phyloP scores from a whole-genome alignment of 2,113 vertebrate genomes.

The Tupaia chinensis region DNA sequence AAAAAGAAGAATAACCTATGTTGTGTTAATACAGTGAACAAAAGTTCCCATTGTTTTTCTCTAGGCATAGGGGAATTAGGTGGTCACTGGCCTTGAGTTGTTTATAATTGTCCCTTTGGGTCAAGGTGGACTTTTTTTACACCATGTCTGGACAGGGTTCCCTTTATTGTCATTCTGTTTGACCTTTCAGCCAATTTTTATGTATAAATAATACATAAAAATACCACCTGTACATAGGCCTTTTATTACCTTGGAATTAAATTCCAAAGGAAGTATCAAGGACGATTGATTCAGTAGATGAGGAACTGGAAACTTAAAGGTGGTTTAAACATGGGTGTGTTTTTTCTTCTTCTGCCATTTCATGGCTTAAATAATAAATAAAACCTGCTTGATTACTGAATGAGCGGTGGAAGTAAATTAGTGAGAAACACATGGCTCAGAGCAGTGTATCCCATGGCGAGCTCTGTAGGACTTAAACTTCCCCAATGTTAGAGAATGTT shows the following conservation, averaged over 20 bases:
- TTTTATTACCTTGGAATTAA: conserved; percentile 60
- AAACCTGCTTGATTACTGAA: not conserved
- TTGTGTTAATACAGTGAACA: conserved; percentile 11
- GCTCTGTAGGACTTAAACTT: not conserved
- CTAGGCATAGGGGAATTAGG: not conserved
- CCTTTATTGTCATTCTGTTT: conserved; percentile 68
- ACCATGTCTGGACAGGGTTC: conserved; percentile 17
- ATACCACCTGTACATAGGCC: conserved; percentile 15
- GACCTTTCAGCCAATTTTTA: conserved; percentile 57
- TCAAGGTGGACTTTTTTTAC: conserved; percentile 56
- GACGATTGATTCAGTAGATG: not conserved
- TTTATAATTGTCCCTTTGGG: conserved; percentile 54
- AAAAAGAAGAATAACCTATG: not conserved
- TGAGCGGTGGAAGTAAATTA: not conserved
- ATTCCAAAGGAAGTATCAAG: conserved; percentile 61
- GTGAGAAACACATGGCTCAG: not conserved
- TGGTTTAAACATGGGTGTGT: not conserved
- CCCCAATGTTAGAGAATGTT: not conserved
- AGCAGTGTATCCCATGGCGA: fast-evolving
- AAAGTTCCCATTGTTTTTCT: conserved; percentile 7
- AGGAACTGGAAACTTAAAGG: conserved; percentile 31
- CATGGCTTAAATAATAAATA: not conserved
- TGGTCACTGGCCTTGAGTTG: not conserved
- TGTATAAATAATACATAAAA: conserved; percentile 53
- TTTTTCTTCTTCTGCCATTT: conserved; percentile 23